A percentile compares a stretch with the other conserved stretches of the same genome.
These are phyloP conservation scores for Cyclophora punctaria DNA, from an alignment of 2,888 invertebrate genomes.

Conservation along the genomic window DNA sequence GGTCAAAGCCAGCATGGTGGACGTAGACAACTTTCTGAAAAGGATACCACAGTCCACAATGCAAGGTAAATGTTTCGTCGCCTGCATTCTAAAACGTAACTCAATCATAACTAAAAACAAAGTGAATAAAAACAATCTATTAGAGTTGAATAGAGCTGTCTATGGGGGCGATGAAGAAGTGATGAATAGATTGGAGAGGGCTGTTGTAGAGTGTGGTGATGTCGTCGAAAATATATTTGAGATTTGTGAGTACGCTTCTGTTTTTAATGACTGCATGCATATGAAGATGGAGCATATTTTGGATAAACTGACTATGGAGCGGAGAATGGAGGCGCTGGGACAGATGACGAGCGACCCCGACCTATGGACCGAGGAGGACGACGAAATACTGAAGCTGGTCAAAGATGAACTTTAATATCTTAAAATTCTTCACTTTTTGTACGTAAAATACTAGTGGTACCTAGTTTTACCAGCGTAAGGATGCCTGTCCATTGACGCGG, in stretches of 20 bases:
- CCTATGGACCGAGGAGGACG: conserved; percentile 55
- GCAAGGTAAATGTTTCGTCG: conserved; percentile 64
- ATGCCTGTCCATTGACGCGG: too few relatives aligned
- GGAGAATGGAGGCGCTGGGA: conserved; percentile 58
- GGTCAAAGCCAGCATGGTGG: conserved; percentile 51
- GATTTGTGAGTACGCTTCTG: conserved; percentile 60
- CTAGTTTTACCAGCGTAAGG: too few relatives aligned
- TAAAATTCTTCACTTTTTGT: too few relatives aligned
- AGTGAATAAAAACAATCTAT: conserved; percentile 37
- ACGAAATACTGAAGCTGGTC: conserved; percentile 50
- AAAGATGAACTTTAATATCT: conserved; percentile 50
- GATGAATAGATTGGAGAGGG: conserved; percentile 39
- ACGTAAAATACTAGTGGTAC: too few relatives aligned
- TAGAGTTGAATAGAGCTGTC: conserved; percentile 48
- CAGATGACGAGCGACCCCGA: conserved; percentile 52
- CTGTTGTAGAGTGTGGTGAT: conserved; percentile 44
- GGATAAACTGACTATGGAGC: conserved; percentile 58
- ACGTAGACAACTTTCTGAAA: conserved; percentile 58
- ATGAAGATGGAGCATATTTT: conserved; percentile 65
- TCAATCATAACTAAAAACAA: conserved; percentile 53
- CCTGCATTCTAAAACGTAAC: conserved; percentile 59
- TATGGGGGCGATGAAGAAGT: conserved; percentile 61
- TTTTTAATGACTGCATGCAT: conserved; percentile 69
- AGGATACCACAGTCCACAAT: conserved; percentile 48
- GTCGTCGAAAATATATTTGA: conserved; percentile 53